Percentiles rank a stretch among this genome's conserved stretches.
Evolutionary conservation across 2,797 vertebrate genomes (phyloP).

Genomic region (Chaetodon trifasciatus): DNA sequence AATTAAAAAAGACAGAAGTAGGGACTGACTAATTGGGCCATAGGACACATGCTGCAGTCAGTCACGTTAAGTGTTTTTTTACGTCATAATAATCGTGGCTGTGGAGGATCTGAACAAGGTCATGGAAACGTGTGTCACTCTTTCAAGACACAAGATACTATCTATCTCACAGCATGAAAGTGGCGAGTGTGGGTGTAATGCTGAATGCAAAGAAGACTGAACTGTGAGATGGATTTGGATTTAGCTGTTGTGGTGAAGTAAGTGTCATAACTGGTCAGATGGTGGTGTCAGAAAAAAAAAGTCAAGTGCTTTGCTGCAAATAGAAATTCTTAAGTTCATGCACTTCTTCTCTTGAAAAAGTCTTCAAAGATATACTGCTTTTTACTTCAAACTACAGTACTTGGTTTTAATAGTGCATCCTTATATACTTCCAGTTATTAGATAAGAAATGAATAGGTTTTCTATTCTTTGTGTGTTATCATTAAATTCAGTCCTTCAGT

Average conservation of each 20-base stretch:
- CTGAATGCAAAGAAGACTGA: neutral
- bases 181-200: neutral
- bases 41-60: neutral
- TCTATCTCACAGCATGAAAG: neutral
- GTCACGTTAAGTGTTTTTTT: neutral
- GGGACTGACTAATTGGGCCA: constrained; percentile 16
- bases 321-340: no score
- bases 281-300: neutral
- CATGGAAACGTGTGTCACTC: constrained; percentile 27
- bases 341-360: no score
- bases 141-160: neutral
- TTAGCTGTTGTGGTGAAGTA: neutral
- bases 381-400: neutral
- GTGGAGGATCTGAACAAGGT: constrained; percentile 30
- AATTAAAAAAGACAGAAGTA: constrained; percentile 43
- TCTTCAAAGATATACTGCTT: neutral
- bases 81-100: constrained; percentile 30
- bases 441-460: neutral
- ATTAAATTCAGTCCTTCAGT: neutral
- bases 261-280: no score
- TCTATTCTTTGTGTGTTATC: neutral
- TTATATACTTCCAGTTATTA: neutral
- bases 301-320: no score
- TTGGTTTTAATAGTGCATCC: neutral
- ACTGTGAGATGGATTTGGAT: neutral